These are phyloP conservation scores for Cantharis nigra DNA, from an alignment of 2,888 invertebrate genomes.

Conservation along the genomic window DNA sequence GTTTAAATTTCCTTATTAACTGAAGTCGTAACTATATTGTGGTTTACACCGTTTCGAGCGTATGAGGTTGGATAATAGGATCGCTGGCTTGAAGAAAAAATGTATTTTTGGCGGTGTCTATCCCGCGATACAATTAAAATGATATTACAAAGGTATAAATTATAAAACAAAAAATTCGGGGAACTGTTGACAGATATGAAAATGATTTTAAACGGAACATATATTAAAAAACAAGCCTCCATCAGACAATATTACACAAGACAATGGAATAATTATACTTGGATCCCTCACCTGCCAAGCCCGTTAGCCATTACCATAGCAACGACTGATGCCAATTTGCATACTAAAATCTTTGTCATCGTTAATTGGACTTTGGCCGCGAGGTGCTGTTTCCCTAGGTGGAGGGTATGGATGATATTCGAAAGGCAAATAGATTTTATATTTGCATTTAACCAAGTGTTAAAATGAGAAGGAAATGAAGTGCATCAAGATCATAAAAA, in stretches of 20 bases:
- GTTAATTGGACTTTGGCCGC: slow-evolving; percentile 44
- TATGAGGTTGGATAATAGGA: not conserved
- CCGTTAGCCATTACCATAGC: slow-evolving; percentile 42
- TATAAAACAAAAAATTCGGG: not conserved
- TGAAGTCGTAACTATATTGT: too few relatives aligned
- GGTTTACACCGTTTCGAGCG: too few relatives aligned
- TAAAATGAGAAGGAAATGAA: slow-evolving; percentile 22
- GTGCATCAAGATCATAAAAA: slow-evolving; percentile 18
- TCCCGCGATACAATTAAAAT: not conserved
- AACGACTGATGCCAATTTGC: slow-evolving; percentile 49
- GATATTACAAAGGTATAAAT: not conserved
- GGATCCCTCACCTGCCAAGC: slow-evolving; percentile 45
- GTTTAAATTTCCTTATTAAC: too few relatives aligned
- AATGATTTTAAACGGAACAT: slow-evolving; percentile 12
- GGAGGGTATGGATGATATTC: slow-evolving; percentile 11
- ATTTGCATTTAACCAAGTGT: slow-evolving; percentile 6
- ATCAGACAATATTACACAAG: slow-evolving; percentile 35
- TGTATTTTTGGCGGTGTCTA: not conserved
- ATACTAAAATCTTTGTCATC: slow-evolving; percentile 50
- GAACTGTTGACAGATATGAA: slow-evolving; percentile 1
- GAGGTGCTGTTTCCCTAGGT: slow-evolving; percentile 30
- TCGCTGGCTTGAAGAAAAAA: not conserved
- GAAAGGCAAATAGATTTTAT: slow-evolving; percentile 23
- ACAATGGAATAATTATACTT: slow-evolving; percentile 52
- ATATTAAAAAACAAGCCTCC: slow-evolving; percentile 16